Evolutionary conservation across 2,888 invertebrate species (phyloP).

Genomic region (Netelia fuscicornis): DNA sequence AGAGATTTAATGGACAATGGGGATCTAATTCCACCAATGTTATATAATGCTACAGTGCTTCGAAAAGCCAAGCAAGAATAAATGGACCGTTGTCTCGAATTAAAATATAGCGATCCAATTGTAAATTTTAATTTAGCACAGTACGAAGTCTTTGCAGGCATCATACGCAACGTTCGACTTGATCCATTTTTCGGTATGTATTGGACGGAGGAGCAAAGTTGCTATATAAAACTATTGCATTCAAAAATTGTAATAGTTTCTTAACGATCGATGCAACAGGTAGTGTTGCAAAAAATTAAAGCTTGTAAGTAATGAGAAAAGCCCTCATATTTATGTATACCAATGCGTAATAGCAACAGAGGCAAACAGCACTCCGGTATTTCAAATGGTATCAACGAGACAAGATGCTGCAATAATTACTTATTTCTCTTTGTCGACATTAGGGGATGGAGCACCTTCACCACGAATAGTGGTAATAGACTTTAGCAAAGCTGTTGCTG

Average conservation of each 20-base stretch:
- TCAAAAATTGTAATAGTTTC: too few relatives aligned
- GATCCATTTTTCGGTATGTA: slow-evolving; percentile 52
- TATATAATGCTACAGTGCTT: background rate
- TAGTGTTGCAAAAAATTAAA: slow-evolving; percentile 48
- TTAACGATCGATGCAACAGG: slow-evolving; percentile 57
- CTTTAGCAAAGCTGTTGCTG: too few relatives aligned
- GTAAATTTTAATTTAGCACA: slow-evolving; percentile 42
- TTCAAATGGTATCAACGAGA: too few relatives aligned
- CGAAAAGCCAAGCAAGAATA: slow-evolving; percentile 10
- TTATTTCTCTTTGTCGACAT: too few relatives aligned
- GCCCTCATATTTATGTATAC: slow-evolving; percentile 60
- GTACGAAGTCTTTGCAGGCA: slow-evolving; percentile 36
- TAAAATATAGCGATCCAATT: slow-evolving; percentile 24
- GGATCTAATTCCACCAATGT: too few relatives aligned
- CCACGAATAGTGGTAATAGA: too few relatives aligned
- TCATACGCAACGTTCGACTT: slow-evolving; percentile 43
- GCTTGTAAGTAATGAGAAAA: slow-evolving; percentile 52
- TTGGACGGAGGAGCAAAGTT: slow-evolving; percentile 51
- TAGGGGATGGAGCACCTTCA: too few relatives aligned
- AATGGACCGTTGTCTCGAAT: background rate
- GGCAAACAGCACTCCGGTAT: too few relatives aligned
- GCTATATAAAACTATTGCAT: slow-evolving; percentile 41
- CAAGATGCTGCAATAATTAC: too few relatives aligned
- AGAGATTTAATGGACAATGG: too few relatives aligned
- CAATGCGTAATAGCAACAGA: background rate